Base-by-base conservation (phyloP, 2,888 invertebrate genomes). In the Spisula solida region DNA sequence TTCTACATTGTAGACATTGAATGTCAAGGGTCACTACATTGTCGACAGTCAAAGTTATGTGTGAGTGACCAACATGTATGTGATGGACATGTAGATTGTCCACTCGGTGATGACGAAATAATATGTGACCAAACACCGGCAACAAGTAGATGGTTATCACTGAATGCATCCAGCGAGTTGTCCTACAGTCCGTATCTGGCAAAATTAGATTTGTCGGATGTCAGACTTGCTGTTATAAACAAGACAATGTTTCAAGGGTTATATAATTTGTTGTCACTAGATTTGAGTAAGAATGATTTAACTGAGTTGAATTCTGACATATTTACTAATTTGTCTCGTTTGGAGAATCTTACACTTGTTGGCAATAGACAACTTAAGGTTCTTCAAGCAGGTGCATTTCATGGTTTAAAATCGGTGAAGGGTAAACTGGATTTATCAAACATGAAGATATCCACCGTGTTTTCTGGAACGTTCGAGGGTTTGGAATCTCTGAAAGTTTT, bases 51-150 rank as follows among this genome's bases (percentile, higher is more conserved):
- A 5, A 70, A 31, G 0, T n/a, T 88, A 1, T 93, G 93, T 81
- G 25, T 93, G 1, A 85, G 88, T 29, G 34, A 70, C 31, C 51
- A 41, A 29, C 85, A 89, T n/a, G 82, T 93, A 16, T 94, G 94
- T 86, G 92, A 94, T 81, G 90, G 90, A 0, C 60, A 60, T 2
- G 34, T 48, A 14, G 86, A 93, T 12, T 93, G 93, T 82, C 91
- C 88, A 0, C 29, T 70, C 0, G 82, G 82, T 0, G 94, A 94
- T 31, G 94, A 94, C 81, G 94, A 94, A 84, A 31, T 85, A 10
- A 31, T 86, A 55, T 94, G 94, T 80, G 25, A 89, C 41, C 6
- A 70, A 2, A 82, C 79, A 91, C 18, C 60, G 51, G 18, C 48
- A 31, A 48, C 56, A 88, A 16, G 88, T 88, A 60, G 80, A 87